Conservation (phyloP, 2,797 vertebrate genomes). For the Danio albolineatus region DNA sequence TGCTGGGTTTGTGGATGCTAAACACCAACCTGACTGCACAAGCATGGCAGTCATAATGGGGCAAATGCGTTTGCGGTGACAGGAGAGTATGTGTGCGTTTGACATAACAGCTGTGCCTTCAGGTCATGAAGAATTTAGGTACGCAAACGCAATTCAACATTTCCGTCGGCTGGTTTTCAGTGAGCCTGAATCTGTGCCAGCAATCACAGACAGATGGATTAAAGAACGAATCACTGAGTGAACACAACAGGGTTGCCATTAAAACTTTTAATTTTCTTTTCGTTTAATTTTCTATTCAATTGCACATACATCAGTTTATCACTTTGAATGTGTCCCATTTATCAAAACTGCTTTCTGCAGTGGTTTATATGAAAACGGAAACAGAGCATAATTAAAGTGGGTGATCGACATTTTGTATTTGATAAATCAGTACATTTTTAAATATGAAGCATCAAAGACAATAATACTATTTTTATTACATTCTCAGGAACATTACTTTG, state of each 20-base stretch:
- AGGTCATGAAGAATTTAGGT: conserved; percentile 51
- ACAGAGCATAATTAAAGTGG: background rate
- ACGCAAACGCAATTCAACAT: conserved; percentile 57
- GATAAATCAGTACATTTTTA: too few species aligned
- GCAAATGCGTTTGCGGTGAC: conserved; percentile 32
- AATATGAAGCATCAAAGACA: too few species aligned
- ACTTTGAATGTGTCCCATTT: background rate
- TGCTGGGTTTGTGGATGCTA: conserved; percentile 15
- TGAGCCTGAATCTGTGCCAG: conserved; percentile 49
- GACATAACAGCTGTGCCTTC: conserved; percentile 44
- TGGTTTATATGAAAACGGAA: background rate
- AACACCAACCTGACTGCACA: conserved; percentile 56
- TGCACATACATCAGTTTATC: background rate
- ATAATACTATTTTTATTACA: too few species aligned
- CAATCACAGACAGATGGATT: conserved; percentile 24
- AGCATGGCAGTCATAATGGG: conserved; percentile 52
- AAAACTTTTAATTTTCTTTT: background rate
- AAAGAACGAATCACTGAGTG: background rate
- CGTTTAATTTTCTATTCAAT: background rate
- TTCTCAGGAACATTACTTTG: too few species aligned
- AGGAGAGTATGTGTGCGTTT: conserved; percentile 41
- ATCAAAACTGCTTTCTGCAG: background rate
- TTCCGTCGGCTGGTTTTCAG: conserved; percentile 42
- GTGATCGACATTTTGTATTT: background rate
- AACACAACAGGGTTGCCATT: background rate